Percentiles rank a stretch among this genome's conserved stretches.
Conservation (phyloP, 2,113 vertebrate species). For the Anhinga anhinga region DNA sequence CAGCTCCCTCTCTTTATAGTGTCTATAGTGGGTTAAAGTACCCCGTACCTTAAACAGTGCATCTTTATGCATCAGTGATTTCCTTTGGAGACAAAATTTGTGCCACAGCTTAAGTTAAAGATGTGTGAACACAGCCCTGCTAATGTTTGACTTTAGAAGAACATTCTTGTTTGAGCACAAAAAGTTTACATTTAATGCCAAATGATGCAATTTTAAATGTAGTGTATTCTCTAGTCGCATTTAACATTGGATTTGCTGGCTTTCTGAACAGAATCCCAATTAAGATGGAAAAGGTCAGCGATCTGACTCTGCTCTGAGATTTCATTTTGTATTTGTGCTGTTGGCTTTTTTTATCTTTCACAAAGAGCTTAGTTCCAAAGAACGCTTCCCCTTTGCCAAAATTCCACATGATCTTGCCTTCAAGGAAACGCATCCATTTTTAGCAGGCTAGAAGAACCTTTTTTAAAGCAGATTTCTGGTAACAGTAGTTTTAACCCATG, state of each 20-base stretch:
- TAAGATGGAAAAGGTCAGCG: constrained; percentile 8
- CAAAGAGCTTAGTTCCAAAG: constrained; percentile 45
- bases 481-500: not conserved
- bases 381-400: constrained; percentile 44
- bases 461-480: not conserved
- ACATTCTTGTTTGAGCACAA: not conserved
- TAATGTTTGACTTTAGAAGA: not conserved
- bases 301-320: not conserved
- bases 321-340: not conserved
- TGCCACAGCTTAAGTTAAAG: not conserved
- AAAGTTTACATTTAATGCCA: not conserved
- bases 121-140: not conserved
- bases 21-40: not conserved
- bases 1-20: not conserved
- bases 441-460: not conserved
- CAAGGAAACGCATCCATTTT: constrained; percentile 54
- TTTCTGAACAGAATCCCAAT: not conserved
- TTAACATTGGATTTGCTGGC: not conserved
- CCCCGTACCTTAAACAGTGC: not conserved
- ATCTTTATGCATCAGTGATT: not conserved
- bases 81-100: not conserved
- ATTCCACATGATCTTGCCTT: constrained; percentile 37
- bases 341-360: constrained; percentile 34
- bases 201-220: not conserved
- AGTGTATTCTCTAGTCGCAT: not conserved